Conservation (phyloP, 2,113 vertebrate species). For the Salvator merianae region DNA sequence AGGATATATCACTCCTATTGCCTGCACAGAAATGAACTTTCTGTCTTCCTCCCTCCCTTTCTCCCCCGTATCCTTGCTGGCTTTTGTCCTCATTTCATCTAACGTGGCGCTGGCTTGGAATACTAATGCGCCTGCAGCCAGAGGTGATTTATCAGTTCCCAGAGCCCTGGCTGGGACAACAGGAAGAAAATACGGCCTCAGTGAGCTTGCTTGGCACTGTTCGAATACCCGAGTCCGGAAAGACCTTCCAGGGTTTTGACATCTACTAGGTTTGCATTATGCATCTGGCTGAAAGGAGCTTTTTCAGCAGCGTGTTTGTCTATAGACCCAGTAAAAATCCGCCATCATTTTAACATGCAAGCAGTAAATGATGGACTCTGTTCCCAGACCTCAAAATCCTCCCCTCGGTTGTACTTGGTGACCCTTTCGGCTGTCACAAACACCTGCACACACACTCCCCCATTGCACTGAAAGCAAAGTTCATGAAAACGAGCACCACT, state of each 20-base stretch:
- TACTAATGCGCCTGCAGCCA: constrained; percentile 69
- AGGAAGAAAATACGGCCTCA: constrained; percentile 67
- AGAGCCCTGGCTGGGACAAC: constrained; percentile 55
- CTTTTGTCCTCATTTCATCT: constrained; percentile 61
- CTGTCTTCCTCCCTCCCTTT: neutral
- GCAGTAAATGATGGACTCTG: neutral
- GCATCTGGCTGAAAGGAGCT: fast-evolving
- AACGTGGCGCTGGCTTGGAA: constrained; percentile 59
- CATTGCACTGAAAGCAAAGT: neutral
- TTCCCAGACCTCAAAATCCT: neutral
- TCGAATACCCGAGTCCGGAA: constrained; percentile 62
- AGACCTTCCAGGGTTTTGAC: constrained; percentile 47
- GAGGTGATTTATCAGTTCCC: constrained; percentile 70
- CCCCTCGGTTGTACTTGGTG: too few species aligned
- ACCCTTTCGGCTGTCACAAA: neutral
- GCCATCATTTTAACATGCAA: neutral
- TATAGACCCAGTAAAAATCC: neutral
- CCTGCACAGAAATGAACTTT: neutral
- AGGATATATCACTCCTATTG: neutral
- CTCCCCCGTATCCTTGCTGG: constrained; percentile 43
- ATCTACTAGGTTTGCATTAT: neutral
- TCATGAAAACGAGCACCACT: neutral
- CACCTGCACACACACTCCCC: neutral
- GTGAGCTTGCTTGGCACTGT: constrained; percentile 60
- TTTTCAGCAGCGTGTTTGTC: neutral